Evolutionary conservation across 1,140 invertebrate species (phyloP).

Genomic region (Drosophila pachea): DNA sequence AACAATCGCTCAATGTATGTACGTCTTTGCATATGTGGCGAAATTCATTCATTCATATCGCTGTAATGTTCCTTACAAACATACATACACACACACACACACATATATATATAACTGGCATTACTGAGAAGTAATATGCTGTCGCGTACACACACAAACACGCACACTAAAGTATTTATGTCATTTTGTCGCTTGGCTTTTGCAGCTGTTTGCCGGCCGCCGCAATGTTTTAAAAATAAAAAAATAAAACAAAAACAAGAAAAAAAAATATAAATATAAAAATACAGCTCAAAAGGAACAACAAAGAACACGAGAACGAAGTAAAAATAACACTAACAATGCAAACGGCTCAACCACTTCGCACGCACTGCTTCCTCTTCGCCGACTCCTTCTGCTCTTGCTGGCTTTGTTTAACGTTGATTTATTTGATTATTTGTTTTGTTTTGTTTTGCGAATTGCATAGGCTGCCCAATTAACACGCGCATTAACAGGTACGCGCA

Average conservation of each 20-base stretch:
- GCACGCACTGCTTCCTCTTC: conserved; percentile 13
- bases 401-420: conserved; percentile 4
- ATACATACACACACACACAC: neutral
- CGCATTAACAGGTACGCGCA: conserved; percentile 23
- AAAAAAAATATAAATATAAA: conserved; percentile 3
- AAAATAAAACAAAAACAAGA: conserved; percentile 34
- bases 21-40: neutral
- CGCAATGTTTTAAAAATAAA: conserved; percentile 42
- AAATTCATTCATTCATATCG: neutral
- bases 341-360: conserved; percentile 12
- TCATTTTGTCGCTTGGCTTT: conserved; percentile 29
- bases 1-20: neutral
- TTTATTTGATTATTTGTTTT: conserved; percentile 1
- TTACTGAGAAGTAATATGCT: too few species aligned
- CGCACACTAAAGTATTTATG: conserved; percentile 16
- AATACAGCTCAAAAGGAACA: conserved; percentile 5
- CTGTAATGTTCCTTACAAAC: neutral
- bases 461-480: conserved; percentile 18
- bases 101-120: conserved; percentile 3
- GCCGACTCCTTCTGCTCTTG: neutral
- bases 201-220: conserved; percentile 44
- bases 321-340: conserved; percentile 20
- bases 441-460: conserved; percentile 27
- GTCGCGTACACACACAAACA: neutral
- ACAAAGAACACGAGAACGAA: conserved; percentile 2